A percentile compares a stretch with the other conserved stretches of the same genome.
Conservation (phyloP, 2,113 vertebrate species). For the Entelurus aequoreus region DNA sequence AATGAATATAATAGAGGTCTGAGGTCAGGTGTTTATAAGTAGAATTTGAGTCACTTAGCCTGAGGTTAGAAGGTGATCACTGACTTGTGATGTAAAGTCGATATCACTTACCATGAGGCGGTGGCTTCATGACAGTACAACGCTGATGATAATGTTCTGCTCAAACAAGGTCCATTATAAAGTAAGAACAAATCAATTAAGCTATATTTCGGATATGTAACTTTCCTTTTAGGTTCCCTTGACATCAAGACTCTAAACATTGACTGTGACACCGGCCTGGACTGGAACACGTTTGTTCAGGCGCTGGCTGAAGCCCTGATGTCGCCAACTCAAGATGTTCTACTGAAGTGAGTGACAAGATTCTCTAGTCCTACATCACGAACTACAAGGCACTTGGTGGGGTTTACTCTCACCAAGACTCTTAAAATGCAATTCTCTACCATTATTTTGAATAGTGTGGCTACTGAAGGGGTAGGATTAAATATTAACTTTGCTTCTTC, state of each 20-base stretch:
- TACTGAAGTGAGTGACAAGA: slow-evolving; percentile 45
- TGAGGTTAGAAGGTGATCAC: too few relatives aligned
- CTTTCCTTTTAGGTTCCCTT: slow-evolving; percentile 39
- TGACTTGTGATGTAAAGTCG: too few relatives aligned
- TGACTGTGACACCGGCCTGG: slow-evolving; percentile 40
- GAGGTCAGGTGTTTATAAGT: too few relatives aligned
- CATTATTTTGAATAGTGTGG: background rate
- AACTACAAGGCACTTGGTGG: background rate
- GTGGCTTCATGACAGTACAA: too few relatives aligned
- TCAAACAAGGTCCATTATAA: too few relatives aligned
- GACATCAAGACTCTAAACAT: background rate
- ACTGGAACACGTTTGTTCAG: slow-evolving; percentile 45
- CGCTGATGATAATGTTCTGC: too few relatives aligned
- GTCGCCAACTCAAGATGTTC: slow-evolving; percentile 25
- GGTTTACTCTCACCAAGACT: background rate
- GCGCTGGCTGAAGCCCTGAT: slow-evolving; percentile 19
- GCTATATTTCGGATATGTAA: background rate
- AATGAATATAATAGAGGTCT: too few relatives aligned
- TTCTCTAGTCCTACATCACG: background rate
- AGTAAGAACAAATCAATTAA: too few relatives aligned
- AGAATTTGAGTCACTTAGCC: too few relatives aligned
- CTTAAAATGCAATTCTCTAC: background rate
- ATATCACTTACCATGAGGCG: too few relatives aligned
- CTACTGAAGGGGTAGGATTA: too few relatives aligned
- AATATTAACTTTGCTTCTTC: too few relatives aligned